These are phyloP conservation scores for Drosophila paranaensis DNA, from an alignment of 2,888 invertebrate species.

Conservation along the genomic window DNA sequence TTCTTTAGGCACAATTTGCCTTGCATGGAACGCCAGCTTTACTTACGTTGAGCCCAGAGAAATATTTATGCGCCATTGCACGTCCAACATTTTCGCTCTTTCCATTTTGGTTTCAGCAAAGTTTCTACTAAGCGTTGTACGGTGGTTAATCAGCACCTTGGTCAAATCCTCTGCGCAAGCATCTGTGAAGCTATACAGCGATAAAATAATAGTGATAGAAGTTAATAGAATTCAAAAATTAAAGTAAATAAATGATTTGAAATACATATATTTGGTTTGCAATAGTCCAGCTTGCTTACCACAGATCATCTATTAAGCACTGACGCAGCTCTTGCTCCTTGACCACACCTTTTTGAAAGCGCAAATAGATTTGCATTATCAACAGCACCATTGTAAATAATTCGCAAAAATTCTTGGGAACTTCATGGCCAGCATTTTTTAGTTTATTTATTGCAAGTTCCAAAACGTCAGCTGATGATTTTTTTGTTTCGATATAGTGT, in stretches of 20 bases:
- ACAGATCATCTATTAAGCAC: conserved; percentile 84
- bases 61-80: conserved; percentile 86
- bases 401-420: conserved; percentile 85
- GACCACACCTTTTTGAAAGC: conserved; percentile 84
- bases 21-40: neutral
- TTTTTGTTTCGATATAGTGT: conserved; percentile 84
- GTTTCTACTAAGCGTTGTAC: conserved; percentile 83
- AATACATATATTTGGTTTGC: neutral
- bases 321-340: conserved; percentile 85
- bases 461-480: conserved; percentile 84
- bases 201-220: neutral
- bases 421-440: conserved; percentile 83
- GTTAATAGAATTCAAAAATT: neutral
- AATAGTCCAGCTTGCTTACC: conserved; percentile 68
- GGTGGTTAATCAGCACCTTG: conserved; percentile 86
- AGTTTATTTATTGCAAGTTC: conserved; percentile 84
- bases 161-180: conserved; percentile 86
- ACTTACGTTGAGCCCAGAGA: conserved; percentile 85
- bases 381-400: conserved; percentile 85
- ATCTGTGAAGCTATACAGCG: conserved; percentile 82
- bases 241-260: neutral
- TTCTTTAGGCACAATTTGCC: conserved; percentile 22
- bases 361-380: conserved; percentile 85
- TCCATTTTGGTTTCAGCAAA: conserved; percentile 84
- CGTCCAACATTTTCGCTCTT: conserved; percentile 83